These are phyloP conservation scores for Drosophila helvetica DNA, from an alignment of 2,888 invertebrate species.

Conservation along the genomic window DNA sequence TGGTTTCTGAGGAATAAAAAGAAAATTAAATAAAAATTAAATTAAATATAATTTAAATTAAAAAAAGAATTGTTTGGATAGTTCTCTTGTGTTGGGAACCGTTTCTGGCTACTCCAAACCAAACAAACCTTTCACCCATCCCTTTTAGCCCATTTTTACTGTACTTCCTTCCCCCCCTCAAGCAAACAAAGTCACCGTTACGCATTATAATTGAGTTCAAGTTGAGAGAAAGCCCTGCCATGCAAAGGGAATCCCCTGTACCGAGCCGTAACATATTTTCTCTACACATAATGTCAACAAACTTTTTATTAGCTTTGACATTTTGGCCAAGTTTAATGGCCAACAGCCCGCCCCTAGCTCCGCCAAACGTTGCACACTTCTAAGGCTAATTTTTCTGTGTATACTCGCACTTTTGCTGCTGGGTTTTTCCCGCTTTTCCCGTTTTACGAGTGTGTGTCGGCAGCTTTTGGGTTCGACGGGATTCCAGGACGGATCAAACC, in stretches of 20 bases:
- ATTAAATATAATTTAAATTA: too few relatives aligned
- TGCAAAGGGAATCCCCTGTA: constrained; percentile 4
- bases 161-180: background rate
- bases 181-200: constrained; percentile 19
- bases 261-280: constrained; percentile 21
- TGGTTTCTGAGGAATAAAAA: background rate
- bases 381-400: constrained; percentile 26
- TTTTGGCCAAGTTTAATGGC: constrained; percentile 45
- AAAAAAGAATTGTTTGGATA: background rate
- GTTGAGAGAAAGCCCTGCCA: constrained; percentile 1
- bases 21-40: too few relatives aligned
- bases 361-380: background rate
- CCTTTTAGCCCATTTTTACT: background rate
- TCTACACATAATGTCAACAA: constrained; percentile 43
- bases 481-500: constrained; percentile 1
- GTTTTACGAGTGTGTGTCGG: constrained; percentile 11
- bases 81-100: background rate
- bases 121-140: background rate
- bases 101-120: background rate
- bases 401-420: constrained; percentile 16
- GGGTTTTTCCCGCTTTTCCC: constrained; percentile 13
- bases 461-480: constrained; percentile 25
- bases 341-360: constrained; percentile 14
- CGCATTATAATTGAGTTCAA: constrained; percentile 42
- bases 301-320: constrained; percentile 48